Evolutionary conservation across 2,113 vertebrate species (phyloP).

Genomic region (Pelecanus crispus): DNA sequence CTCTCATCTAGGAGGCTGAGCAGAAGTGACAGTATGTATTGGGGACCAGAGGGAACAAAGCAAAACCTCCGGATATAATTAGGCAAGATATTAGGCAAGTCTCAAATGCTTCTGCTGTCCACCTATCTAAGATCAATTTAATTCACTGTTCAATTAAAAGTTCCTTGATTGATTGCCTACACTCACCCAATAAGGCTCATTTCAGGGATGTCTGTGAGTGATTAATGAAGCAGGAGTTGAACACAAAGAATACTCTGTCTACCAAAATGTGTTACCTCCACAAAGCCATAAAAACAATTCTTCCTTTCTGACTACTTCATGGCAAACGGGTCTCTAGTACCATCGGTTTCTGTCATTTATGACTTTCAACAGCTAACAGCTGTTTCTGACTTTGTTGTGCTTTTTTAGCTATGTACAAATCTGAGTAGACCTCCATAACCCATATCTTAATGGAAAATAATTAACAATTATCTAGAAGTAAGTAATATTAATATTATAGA

Average conservation of each 20-base stretch:
- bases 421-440: background rate
- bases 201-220: background rate
- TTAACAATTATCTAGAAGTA: background rate
- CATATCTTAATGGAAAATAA: background rate
- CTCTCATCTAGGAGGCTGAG: background rate
- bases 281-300: background rate
- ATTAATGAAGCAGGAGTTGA: background rate
- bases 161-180: background rate
- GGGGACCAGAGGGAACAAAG: background rate
- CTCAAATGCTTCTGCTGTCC: background rate
- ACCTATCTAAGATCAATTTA: background rate
- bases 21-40: background rate
- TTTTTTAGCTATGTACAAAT: background rate
- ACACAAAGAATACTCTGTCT: background rate
- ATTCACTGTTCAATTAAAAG: constrained; percentile 20
- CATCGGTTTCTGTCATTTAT: background rate
- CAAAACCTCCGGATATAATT: background rate
- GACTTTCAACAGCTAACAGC: background rate
- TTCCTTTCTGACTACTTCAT: background rate
- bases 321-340: background rate
- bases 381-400: background rate
- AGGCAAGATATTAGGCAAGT: background rate
- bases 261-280: background rate
- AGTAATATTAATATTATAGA: background rate
- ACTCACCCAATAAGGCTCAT: background rate